Base-by-base conservation (phyloP, 2,888 invertebrate genomes). In the Plebejus argus region DNA sequence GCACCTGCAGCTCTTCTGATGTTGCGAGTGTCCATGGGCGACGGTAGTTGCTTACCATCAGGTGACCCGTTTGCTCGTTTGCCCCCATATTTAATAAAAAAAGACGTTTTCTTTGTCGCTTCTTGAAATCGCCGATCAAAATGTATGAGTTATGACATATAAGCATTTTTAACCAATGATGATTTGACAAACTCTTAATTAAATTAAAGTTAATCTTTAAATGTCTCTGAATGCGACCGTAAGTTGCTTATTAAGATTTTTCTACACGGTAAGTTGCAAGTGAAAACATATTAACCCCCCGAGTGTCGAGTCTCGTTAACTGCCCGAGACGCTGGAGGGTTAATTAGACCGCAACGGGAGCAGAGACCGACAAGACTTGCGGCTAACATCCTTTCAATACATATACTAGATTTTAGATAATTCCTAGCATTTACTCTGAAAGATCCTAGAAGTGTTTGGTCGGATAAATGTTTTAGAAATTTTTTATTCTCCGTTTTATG, bases 251-350 rank as follows among this genome's bases (percentile, higher is more conserved):
- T 20, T 7, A 20, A 12, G 23, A 61, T 61, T 61, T 61, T 61
- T 23, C 23, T 23, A 20, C 23, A 61, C 23, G 61, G 61, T 23
- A 61, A 61, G 61, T 23, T 23, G 23, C 23, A 61, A 10, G 61
- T 61, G 61, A 20, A 61, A 23, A 61, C 61, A 23, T 23, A 61
- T 61, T 23, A 61, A 61, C 61, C 61, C 61, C 20, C 61, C 61
- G 20, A 23, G 61, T 61, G 61, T 61, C 61, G 23, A 12, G 61
- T 61, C 61, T 61, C 61, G 61, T 61, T 61, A 61, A 23, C 61
- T 23, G 61, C 3, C 10, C 53, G 53, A 58, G 58, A 20, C 23
- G 61, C 12, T 61, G 61, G 61, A 61, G 61, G 61, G 61, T 61
- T 61, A 61, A 61, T 61, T 23, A 61, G 61, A 61, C 61, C 61